Evolutionary conservation across 2,113 vertebrate species (phyloP).

Genomic region (Holacanthus passer): DNA sequence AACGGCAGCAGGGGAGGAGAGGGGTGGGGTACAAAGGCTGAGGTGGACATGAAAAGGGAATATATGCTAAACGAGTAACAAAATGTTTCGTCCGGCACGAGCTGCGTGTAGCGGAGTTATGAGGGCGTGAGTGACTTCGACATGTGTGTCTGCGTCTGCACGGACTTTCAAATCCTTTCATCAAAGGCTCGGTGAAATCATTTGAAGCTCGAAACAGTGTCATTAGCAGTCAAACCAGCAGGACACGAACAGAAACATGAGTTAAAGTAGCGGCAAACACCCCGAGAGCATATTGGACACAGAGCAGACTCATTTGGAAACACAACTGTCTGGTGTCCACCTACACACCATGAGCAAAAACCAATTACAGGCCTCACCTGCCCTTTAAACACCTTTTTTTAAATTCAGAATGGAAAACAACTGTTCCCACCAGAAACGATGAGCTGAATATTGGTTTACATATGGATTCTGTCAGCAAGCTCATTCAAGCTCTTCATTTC

Average conservation of each 20-base stretch:
- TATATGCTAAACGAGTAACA: slow-evolving; percentile 65
- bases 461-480: slow-evolving; percentile 26
- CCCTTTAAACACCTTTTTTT: neutral
- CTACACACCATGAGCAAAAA: neutral
- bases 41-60: slow-evolving; percentile 62
- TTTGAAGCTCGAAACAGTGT: slow-evolving; percentile 44
- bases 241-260: slow-evolving; percentile 24
- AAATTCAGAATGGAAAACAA: neutral
- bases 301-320: slow-evolving; percentile 29
- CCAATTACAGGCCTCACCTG: slow-evolving; percentile 6
- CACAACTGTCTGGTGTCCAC: neutral
- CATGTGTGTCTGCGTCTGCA: slow-evolving; percentile 9
- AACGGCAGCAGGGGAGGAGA: slow-evolving; percentile 35
- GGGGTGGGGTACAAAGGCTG: slow-evolving; percentile 43
- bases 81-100: slow-evolving; percentile 41
- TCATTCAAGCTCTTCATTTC: neutral
- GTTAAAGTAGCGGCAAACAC: neutral
- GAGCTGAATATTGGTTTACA: neutral
- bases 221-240: slow-evolving; percentile 48
- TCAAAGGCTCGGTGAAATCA: slow-evolving; percentile 47
- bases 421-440: neutral
- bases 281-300: slow-evolving; percentile 13
- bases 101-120: slow-evolving; percentile 4
- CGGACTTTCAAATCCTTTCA: slow-evolving; percentile 39
- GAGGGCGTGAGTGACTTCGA: slow-evolving; percentile 12